Evolutionary conservation across 2,888 invertebrate genomes (phyloP).

Genomic region (Conops quadrifasciatus): DNA sequence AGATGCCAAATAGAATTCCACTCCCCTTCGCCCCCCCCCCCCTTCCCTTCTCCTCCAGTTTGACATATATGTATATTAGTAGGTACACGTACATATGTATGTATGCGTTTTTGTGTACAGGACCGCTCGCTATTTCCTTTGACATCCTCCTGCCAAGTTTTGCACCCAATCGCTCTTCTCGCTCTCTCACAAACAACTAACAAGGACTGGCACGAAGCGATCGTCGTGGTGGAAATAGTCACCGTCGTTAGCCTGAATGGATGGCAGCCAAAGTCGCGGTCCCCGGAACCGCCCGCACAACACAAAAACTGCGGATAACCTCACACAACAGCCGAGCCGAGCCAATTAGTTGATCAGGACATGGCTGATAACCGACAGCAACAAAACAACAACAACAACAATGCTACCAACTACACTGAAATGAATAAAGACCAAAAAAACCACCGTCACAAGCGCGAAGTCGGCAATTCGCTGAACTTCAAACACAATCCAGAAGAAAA

Average conservation of each 20-base stretch:
- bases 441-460: too few species aligned
- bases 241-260: too few species aligned
- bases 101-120: background rate
- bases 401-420: background rate
- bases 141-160: conserved; percentile 12
- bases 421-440: background rate
- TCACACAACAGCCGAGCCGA: too few species aligned
- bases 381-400: conserved; percentile 16
- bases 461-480: too few species aligned
- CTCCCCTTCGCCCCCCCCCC: background rate
- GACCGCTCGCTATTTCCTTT: background rate
- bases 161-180: background rate
- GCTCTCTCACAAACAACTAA: background rate
- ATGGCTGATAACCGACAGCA: background rate
- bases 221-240: too few species aligned
- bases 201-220: too few species aligned
- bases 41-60: background rate
- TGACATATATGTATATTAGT: too few species aligned
- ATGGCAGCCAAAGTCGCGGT: too few species aligned
- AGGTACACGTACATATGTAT: too few species aligned
- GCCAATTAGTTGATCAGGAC: conserved; percentile 27
- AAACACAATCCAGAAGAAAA: too few species aligned
- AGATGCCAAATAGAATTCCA: too few species aligned
- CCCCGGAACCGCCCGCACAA: too few species aligned
- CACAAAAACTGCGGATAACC: conserved; percentile 2